Evolutionary conservation across 2,113 vertebrate genomes (phyloP).

Genomic region (Thunnus maccoyii): DNA sequence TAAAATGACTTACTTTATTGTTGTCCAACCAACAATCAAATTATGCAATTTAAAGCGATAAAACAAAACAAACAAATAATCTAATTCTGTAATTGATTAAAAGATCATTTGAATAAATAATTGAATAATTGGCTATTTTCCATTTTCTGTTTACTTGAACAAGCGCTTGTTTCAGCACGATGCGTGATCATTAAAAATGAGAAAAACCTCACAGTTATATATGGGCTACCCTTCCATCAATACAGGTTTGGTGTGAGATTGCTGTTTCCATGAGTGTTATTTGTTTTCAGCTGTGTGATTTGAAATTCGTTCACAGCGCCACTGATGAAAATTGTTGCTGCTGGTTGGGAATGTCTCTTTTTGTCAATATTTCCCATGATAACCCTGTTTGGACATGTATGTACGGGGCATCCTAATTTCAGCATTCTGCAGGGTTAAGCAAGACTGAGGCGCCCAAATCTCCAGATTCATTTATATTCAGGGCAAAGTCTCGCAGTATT

Average conservation of each 20-base stretch:
- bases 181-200: not conserved
- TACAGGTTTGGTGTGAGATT: constrained; percentile 26
- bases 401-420: constrained; percentile 37
- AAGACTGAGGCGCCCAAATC: constrained; percentile 45
- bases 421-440: constrained; percentile 43
- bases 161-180: not conserved
- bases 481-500: constrained; percentile 52
- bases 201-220: not conserved
- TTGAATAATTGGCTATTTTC: not conserved
- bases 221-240: constrained; percentile 22
- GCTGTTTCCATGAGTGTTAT: constrained; percentile 38
- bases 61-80: too few relatives aligned
- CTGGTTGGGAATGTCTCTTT: constrained; percentile 28
- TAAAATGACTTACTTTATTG: not conserved
- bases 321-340: constrained; percentile 14
- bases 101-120: not conserved
- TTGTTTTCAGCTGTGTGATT: constrained; percentile 25
- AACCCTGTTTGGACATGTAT: constrained; percentile 32
- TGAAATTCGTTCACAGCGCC: constrained; percentile 44
- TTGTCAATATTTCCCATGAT: constrained; percentile 43
- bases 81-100: too few relatives aligned
- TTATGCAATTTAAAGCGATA: not conserved
- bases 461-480: constrained; percentile 74
- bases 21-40: not conserved
- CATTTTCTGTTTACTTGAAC: too few relatives aligned